Evolutionary conservation across 2,888 invertebrate genomes (phyloP), one percentile per base, ranked within the genome.

Genomic region (Halocaridina rubra): DNA sequence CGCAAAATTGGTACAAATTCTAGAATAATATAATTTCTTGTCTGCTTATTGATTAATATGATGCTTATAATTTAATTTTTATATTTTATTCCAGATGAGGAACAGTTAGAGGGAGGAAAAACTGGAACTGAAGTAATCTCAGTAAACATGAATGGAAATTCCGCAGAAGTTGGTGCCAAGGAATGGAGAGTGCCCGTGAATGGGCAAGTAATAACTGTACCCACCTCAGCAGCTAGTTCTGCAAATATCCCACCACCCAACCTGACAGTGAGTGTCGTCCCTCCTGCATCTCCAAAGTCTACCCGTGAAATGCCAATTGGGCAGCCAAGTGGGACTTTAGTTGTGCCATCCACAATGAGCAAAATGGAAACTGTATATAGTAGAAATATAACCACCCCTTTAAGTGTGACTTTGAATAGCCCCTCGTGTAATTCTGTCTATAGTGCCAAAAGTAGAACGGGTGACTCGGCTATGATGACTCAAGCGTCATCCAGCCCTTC

Each of bases 101-200:
- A 82, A 57, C 30, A 32, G 53, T 24, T 53, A 32, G 81, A 64
- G 57, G 81, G 69, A 24, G 81, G 75, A 53, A 57, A 24, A 19
- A 32, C 22, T 16, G 22, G 32, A 10, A 22, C 19, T 16, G 30
- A 69, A 13, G 32, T 1, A 13, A 33, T 29, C 13, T 5, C 19
- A 19, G 7, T 27, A 24, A 46, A 33, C 22, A 74, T 22, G 30
- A 22, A 16, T 22, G 75, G 57, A 30, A 19, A 29, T 27, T 8
- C 8, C 29, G n/a, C 22, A 8, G 16, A 16, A 27, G 16, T 5
- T 16, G 46, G 29, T 27, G n/a, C 69, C 16, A 67, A 67, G 16
- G 82, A 77, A 16, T 57, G 13, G 3, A 46, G 82, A 33, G 77
- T 82, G n/a, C 82, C 82, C 27, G 71, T 59, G n/a, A 82, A 82